Base-by-base conservation (phyloP, 2,113 vertebrate species). In the Patagioenas fasciata region DNA sequence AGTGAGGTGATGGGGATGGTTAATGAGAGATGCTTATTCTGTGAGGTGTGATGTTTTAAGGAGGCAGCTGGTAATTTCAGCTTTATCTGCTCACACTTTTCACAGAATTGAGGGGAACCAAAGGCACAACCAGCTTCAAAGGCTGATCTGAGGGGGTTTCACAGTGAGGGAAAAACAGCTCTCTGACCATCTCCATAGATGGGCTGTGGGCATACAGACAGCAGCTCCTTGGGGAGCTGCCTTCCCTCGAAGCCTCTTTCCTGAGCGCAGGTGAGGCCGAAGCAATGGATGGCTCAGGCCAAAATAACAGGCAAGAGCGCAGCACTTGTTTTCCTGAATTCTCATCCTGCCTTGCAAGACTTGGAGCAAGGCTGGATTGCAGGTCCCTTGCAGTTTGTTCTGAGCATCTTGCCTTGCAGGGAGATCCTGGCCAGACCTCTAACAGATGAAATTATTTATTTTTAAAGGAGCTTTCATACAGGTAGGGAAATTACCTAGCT, bases 171-270 rank as follows among this genome's bases (percentile, higher is more conserved):
- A 58, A 40, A 66, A 23, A 2, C 13, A 23, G 7, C 18, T 75
- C 54, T 47, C 19, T 48, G 11, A 13, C 15, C 2, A 0, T 3
- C 25, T 24, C 36, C 8, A 2, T 5, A 25, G 61, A 32, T 4
- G 47, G 56, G 65, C 47, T 78, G 20, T 13, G 21, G 54, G 38
- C 0, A 0, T 23, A 8, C 0, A 5, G 31, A 19, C n/a, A 17
- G n/a, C 28, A 58, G 15, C 36, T 44, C 9, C 42, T 0, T 0
- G 11, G 14, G 62, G 28, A 92, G 3, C 60, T 56, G 56, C 32
- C 29, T 62, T 40, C 23, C n/a, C 44, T 32, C 28, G 15, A 1
- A 75, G 62, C 44, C 26, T 36, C 29, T 40, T 29, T 5, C 56
- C 19, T 29, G 31, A 40, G 38, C 3, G 32, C 15, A 12, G 60